A percentile compares a stretch with the other conserved stretches of the same genome.
Evolutionary conservation across 2,888 invertebrate genomes (phyloP).

Genomic region (Heliconius cydno): DNA sequence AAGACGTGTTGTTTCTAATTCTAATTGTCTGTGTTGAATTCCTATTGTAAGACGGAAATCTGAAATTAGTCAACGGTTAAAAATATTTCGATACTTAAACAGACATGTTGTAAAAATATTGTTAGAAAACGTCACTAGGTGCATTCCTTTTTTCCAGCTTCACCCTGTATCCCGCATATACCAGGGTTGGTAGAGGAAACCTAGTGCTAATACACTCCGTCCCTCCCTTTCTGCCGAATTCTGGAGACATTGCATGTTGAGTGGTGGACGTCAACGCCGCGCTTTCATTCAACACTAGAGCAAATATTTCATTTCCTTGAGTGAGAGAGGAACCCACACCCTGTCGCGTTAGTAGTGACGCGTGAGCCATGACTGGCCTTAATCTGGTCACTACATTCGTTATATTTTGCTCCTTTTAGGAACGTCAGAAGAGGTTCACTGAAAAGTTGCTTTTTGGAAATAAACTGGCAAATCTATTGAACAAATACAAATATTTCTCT

Average conservation of each 20-base stretch:
- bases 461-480: too few relatives aligned
- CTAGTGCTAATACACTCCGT: not conserved
- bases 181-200: not conserved
- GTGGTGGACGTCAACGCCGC: not conserved
- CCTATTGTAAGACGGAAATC: not conserved
- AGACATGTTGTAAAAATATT: too few relatives aligned
- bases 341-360: too few relatives aligned
- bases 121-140: not conserved
- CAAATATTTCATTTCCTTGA: not conserved
- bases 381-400: too few relatives aligned
- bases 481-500: too few relatives aligned
- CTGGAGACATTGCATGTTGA: not conserved
- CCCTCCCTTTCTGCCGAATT: not conserved
- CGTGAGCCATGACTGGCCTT: too few relatives aligned
- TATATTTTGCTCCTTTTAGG: too few relatives aligned
- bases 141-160: not conserved
- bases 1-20: constrained; percentile 6
- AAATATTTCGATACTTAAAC: not conserved
- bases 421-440: too few relatives aligned
- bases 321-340: too few relatives aligned
- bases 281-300: too few relatives aligned
- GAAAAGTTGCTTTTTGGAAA: too few relatives aligned
- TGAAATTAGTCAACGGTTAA: not conserved
- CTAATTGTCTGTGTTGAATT: not conserved
- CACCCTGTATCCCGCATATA: not conserved